Conservation (phyloP, 1,140 invertebrate genomes). For the Aphaenogaster rudis region DNA sequence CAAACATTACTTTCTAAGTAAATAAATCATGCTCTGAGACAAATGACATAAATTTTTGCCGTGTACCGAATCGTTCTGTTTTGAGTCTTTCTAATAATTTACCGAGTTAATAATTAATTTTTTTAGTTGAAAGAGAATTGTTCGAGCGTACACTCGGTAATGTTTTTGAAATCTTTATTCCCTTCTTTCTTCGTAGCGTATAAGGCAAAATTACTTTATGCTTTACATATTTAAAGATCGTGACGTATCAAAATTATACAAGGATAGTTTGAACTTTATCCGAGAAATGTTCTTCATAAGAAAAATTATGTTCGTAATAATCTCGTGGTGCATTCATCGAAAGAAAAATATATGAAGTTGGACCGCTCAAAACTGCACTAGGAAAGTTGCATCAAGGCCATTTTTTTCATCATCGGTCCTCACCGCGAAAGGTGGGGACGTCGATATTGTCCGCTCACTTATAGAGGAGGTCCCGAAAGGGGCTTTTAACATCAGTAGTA, state of each 20-base stretch:
- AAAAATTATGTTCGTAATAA: background rate
- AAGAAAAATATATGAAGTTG: constrained; percentile 3
- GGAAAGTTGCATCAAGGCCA: constrained; percentile 57
- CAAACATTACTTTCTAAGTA: background rate
- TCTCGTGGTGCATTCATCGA: background rate
- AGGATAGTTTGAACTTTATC: background rate
- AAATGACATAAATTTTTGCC: background rate
- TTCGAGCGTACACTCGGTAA: background rate
- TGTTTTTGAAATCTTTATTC: background rate
- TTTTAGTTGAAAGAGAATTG: background rate
- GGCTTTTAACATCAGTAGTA: constrained; percentile 52
- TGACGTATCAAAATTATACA: background rate
- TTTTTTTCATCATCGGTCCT: constrained; percentile 44
- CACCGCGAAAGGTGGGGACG: constrained; percentile 14
- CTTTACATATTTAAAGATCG: background rate
- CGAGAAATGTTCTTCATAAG: background rate
- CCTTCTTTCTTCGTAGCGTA: background rate
- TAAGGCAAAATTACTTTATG: background rate
- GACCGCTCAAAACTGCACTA: background rate
- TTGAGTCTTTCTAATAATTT: background rate
- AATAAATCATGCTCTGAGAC: background rate
- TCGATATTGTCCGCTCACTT: constrained; percentile 44
- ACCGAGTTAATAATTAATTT: background rate
- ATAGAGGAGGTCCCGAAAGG: background rate
- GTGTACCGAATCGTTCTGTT: background rate